Evolutionary conservation across 2,888 invertebrate genomes (phyloP).

Genomic region (Eilema caniola): DNA sequence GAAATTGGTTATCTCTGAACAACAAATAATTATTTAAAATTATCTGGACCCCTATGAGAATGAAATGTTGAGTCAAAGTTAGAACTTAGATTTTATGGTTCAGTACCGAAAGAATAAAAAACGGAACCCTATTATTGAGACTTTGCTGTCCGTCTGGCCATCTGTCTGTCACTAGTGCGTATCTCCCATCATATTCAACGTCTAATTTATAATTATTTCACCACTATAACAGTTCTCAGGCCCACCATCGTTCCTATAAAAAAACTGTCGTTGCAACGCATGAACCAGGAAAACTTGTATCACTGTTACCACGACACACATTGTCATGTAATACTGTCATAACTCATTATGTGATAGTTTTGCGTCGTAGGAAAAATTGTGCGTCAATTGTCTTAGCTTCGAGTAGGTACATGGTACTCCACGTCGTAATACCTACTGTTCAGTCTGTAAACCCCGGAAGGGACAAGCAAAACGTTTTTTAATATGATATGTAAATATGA

Average conservation of each 20-base stretch:
- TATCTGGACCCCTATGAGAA: no score
- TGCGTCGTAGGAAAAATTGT: conserved; percentile 16
- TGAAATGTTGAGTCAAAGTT: neutral
- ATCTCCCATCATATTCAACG: no score
- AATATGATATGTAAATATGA: no score
- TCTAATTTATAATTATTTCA: neutral
- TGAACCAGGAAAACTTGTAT: conserved; percentile 38
- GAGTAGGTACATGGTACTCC: no score
- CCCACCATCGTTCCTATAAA: neutral
- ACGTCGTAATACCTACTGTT: neutral
- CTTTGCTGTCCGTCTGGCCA: no score
- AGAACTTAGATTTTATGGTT: neutral
- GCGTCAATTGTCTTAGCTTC: neutral
- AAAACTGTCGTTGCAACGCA: conserved; percentile 2
- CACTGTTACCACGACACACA: conserved; percentile 42
- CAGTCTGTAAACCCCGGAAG: neutral
- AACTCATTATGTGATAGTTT: conserved; percentile 36
- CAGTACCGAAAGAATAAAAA: no score
- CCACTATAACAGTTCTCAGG: neutral
- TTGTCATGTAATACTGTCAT: conserved; percentile 53
- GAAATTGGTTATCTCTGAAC: no score
- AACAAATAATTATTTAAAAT: no score
- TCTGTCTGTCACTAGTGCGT: no score
- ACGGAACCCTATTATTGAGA: no score
- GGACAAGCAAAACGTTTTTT: no score